Conservation (phyloP, 1,140 invertebrate genomes). For the Anastrepha obliqua region DNA sequence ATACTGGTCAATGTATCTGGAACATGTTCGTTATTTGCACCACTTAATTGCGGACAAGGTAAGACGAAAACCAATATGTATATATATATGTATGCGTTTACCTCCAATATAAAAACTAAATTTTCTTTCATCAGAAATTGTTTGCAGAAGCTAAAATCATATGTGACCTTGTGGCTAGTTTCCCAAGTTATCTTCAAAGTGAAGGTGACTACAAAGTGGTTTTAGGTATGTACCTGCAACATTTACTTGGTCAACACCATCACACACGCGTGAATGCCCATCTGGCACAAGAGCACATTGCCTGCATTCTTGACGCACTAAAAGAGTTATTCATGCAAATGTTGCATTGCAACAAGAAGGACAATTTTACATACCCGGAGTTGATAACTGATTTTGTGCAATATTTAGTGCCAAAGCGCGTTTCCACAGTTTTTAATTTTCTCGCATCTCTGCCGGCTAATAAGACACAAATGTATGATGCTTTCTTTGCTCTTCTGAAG, state of each 20-base stretch:
- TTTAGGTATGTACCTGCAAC: slow-evolving; percentile 25
- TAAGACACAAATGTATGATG: slow-evolving; percentile 51
- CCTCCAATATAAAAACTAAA: not conserved
- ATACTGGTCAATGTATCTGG: slow-evolving; percentile 55
- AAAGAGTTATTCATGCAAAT: slow-evolving; percentile 47
- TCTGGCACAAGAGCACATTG: not conserved
- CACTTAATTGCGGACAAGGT: slow-evolving; percentile 50
- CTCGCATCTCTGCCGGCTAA: not conserved
- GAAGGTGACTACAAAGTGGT: slow-evolving; percentile 7
- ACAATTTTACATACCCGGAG: slow-evolving; percentile 53
- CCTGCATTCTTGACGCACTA: slow-evolving; percentile 2
- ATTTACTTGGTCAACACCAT: slow-evolving; percentile 43
- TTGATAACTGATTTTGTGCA: slow-evolving; percentile 19
- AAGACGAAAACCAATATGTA: not conserved
- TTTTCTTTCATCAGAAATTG: slow-evolving; percentile 41
- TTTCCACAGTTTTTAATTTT: slow-evolving; percentile 37
- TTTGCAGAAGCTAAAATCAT: slow-evolving; percentile 16
- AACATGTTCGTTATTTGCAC: slow-evolving; percentile 55
- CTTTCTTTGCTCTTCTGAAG: slow-evolving; percentile 29
- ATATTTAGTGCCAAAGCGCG: slow-evolving; percentile 42
- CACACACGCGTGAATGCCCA: not conserved
- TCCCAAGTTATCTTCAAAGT: slow-evolving; percentile 14
- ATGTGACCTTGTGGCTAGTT: slow-evolving; percentile 35
- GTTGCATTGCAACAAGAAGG: slow-evolving; percentile 19
- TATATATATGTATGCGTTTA: not conserved